Conservation (phyloP, 1,140 invertebrate genomes). For the Nymphalis io region DNA sequence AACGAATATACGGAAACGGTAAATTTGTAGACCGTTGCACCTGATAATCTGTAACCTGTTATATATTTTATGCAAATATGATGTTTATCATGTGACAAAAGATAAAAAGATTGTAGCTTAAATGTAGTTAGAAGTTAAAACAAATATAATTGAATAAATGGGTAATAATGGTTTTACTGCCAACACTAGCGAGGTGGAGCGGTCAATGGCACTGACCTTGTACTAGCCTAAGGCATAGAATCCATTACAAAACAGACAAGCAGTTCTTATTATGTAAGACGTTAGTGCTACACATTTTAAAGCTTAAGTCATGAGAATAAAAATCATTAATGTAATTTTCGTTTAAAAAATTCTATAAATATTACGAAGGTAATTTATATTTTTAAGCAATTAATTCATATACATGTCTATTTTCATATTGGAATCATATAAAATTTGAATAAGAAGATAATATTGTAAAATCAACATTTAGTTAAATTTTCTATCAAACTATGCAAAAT, state of each 20-base stretch:
- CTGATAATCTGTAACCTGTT: too few species aligned
- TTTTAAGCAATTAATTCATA: too few species aligned
- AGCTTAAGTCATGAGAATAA: neutral
- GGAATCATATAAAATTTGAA: neutral
- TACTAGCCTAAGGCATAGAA: constrained; percentile 42
- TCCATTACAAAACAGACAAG: constrained; percentile 30
- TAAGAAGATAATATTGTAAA: neutral
- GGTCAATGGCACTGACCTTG: constrained; percentile 67
- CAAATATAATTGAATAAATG: neutral
- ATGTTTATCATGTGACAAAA: neutral
- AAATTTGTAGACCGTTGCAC: too few species aligned
- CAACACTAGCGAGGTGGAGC: constrained; percentile 28
- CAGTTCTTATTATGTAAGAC: constrained; percentile 34
- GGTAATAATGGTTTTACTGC: constrained; percentile 17
- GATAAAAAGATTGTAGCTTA: neutral
- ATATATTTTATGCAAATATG: too few species aligned
- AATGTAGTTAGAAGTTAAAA: neutral
- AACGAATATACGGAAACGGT: too few species aligned
- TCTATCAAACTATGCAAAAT: constrained; percentile 18
- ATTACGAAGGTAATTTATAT: too few species aligned
- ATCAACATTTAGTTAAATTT: constrained; percentile 3
- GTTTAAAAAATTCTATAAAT: too few species aligned
- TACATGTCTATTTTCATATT: too few species aligned
- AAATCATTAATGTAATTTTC: too few species aligned
- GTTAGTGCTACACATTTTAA: constrained; percentile 3